These are phyloP conservation scores for Microdon myrmicae DNA, from an alignment of 2,888 invertebrate species.

Conservation along the genomic window DNA sequence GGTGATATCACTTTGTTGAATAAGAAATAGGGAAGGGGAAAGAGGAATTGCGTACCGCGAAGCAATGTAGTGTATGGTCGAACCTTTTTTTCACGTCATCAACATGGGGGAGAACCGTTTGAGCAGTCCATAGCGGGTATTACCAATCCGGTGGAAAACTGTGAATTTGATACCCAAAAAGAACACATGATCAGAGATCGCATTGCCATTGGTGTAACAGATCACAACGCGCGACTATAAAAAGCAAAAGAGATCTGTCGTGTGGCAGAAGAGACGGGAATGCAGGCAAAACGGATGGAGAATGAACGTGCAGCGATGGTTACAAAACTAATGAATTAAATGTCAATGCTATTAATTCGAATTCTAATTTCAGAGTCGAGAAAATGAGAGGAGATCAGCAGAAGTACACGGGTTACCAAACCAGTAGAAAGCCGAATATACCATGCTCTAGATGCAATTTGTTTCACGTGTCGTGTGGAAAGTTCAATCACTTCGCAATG, in stretches of 20 bases:
- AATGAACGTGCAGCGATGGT: too few species aligned
- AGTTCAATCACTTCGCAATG: too few species aligned
- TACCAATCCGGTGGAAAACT: slow-evolving; percentile 13
- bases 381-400: slow-evolving; percentile 4
- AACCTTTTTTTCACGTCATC: slow-evolving; percentile 17
- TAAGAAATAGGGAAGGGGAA: too few species aligned
- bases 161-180: slow-evolving; percentile 10
- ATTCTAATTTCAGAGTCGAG: slow-evolving; percentile 1
- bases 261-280: too few species aligned
- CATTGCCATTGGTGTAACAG: too few species aligned
- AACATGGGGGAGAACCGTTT: slow-evolving; percentile 12
- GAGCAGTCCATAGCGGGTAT: slow-evolving; percentile 13
- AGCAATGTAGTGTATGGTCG: slow-evolving; percentile 15
- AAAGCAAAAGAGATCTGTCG: too few species aligned
- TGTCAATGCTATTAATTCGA: too few species aligned
- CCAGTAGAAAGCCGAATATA: neutral
- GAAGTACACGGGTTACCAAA: neutral
- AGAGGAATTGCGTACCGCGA: slow-evolving; percentile 20
- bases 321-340: slow-evolving; percentile 3
- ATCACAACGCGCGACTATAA: slow-evolving; percentile 11
- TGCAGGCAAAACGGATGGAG: too few species aligned
- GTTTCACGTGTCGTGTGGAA: too few species aligned
- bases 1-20: too few species aligned
- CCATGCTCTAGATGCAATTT: too few species aligned
- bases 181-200: slow-evolving; percentile 20